These are phyloP conservation scores for Tinamus guttatus DNA, from an alignment of 2,113 vertebrate species.

Conservation along the genomic window DNA sequence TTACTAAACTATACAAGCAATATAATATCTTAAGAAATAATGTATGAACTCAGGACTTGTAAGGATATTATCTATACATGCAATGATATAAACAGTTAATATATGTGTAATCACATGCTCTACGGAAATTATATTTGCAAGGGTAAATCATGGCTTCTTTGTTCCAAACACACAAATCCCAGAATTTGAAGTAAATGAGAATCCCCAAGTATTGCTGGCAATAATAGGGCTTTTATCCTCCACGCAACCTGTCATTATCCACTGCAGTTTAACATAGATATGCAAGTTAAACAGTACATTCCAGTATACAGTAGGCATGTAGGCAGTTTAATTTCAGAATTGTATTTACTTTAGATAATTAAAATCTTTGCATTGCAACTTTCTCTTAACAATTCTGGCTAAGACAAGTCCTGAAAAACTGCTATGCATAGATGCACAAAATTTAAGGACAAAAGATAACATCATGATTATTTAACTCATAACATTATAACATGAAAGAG, in stretches of 20 bases:
- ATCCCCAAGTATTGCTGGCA: background rate
- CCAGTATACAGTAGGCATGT: background rate
- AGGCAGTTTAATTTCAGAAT: background rate
- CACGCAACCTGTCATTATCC: background rate
- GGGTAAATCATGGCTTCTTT: background rate
- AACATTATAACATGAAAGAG: background rate
- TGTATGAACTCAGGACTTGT: background rate
- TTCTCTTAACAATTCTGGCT: background rate
- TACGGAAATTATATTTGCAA: background rate
- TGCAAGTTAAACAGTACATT: background rate
- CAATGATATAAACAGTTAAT: background rate
- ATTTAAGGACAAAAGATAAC: background rate
- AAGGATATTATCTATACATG: background rate
- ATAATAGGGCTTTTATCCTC: background rate
- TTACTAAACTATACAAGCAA: background rate
- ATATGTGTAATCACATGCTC: background rate
- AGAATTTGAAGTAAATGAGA: background rate
- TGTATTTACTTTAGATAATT: background rate
- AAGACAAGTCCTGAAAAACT: background rate
- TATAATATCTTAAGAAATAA: background rate
- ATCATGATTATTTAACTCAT: background rate
- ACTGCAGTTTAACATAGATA: background rate
- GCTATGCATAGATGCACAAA: background rate
- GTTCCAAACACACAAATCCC: background rate
- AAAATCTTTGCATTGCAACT: background rate